Evolutionary conservation across 1,140 invertebrate genomes (phyloP), one percentile per base, ranked within the genome.

Genomic region (Riptortus pedestris): DNA sequence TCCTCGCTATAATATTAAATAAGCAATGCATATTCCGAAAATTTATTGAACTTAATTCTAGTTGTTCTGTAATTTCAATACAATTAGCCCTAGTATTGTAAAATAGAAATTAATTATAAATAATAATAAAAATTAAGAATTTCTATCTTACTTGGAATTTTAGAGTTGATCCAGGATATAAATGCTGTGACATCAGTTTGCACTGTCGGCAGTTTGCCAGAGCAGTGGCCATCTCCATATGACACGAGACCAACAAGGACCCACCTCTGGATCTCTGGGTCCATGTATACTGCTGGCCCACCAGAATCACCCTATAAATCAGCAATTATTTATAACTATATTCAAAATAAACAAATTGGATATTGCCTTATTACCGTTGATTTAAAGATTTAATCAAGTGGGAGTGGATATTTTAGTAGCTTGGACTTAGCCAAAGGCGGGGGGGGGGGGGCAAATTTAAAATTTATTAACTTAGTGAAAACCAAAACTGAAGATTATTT

Each of bases 241-340:
- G 59, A 60, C 16, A 60, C 59, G 5, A 60, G 24, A 9, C 59
- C 59, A 7, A 60, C 24, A 22, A 43, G 18, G 1, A 33, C 43
- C 31, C 43, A 60, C n/a, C 59, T 38, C n/a, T 60, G 38, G 7
- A 33, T 60, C 22, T 60, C 31, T 14, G 59, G 59, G 33, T 60
- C 59, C 20, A 60, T 24, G 5, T n/a, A 60, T 2, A 38, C 18
- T 12, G 43, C 18, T 43, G 59, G 59, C 20, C 59, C 59, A 22
- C 59, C 59, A 33, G 59, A 60, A 14, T 60, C 59, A 38, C 59
- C 59, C 59, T 60, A 38, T 14, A 43, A 38, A 43, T 24, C 3
- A 33, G 14, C 31, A 38, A 38, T n/a, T n/a, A n/a, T n/a, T n/a
- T n/a, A n/a, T n/a, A n/a, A n/a, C n/a, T n/a, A n/a, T n/a, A 48